phyloP scores from a whole-genome alignment of 2,113 vertebrate species.

The Marmota monax region DNA sequence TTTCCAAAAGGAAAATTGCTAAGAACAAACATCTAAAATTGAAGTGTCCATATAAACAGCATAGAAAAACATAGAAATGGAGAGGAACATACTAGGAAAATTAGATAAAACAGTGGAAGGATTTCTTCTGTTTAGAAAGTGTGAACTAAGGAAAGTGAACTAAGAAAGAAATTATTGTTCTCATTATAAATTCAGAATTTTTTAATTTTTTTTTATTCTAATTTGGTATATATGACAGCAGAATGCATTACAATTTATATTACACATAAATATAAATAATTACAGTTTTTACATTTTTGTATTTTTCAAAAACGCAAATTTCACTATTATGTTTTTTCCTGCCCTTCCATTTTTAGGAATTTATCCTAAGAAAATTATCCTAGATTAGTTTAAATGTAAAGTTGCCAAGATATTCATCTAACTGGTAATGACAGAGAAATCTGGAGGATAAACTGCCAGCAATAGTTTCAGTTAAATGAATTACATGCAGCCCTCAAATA shows the following conservation, averaged over 20 bases:
- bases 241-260: too few relatives aligned
- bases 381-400: not conserved
- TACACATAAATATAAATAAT: not conserved
- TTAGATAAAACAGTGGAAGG: not conserved
- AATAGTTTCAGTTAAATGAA: not conserved
- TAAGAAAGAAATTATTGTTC: not conserved
- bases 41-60: not conserved
- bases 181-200: not conserved
- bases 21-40: not conserved
- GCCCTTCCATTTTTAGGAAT: not conserved
- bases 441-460: not conserved
- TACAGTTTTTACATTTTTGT: too few relatives aligned
- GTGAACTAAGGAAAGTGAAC: not conserved
- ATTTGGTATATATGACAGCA: too few relatives aligned
- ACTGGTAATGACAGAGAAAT: not conserved
- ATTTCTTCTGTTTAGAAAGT: not conserved
- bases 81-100: not conserved
- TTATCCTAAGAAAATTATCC: not conserved
- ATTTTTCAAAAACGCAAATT: not conserved
- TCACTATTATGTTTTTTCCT: not conserved
- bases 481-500: conserved; percentile 12
- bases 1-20: not conserved
- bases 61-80: not conserved
- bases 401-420: not conserved
- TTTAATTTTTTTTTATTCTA: too few relatives aligned